Evolutionary conservation across 1,140 invertebrate genomes (phyloP), one percentile per base, ranked within the genome.

Genomic region (Sminthurinus signatus): DNA sequence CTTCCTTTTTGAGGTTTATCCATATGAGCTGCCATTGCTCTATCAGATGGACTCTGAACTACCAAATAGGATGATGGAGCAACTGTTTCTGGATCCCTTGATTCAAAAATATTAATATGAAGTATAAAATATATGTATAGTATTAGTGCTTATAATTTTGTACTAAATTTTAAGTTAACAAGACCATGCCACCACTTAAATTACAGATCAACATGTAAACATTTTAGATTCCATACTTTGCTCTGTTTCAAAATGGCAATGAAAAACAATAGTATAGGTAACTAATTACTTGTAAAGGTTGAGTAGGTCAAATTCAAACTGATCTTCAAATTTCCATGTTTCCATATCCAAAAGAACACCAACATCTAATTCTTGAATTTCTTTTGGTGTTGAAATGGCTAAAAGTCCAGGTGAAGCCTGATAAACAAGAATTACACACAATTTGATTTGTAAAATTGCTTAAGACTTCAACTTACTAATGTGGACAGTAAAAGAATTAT

Each of bases 301-400:
- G 69, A 96, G 83, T 66, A 97, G 86, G 78, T 96, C 96, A 74
- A 93, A 88, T 79, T 98, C 93, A 77, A 91, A 94, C 78, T 97
- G 93, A 78, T 97, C 93, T 77, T 94, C 91, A 62, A 89, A 80
- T 44, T 71, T 69, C 91, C 93, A 96, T 43, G 85, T 85, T 27
- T 91, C 91, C 31, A 92, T 85, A 74, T 94, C 88, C 2, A 90
- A 76, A 29, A 98, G 78, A 29, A 93, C 76, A 0, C 91, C 88
- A 68, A 99, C 93, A 78, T 98, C 93, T 80, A 99, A 87, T 79
- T 99, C 96, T 78, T 98, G 93, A 15, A 99, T 86, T 80, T 99
- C 96, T 62, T 94, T 85, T 1, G 92, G 92, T 64, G 94, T 98
- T 15, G 94, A 89, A 66, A 99, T 79, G 5, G 93, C 89, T 70